phyloP scores from a whole-genome alignment of 2,888 invertebrate species.

The Netelia melanura region DNA sequence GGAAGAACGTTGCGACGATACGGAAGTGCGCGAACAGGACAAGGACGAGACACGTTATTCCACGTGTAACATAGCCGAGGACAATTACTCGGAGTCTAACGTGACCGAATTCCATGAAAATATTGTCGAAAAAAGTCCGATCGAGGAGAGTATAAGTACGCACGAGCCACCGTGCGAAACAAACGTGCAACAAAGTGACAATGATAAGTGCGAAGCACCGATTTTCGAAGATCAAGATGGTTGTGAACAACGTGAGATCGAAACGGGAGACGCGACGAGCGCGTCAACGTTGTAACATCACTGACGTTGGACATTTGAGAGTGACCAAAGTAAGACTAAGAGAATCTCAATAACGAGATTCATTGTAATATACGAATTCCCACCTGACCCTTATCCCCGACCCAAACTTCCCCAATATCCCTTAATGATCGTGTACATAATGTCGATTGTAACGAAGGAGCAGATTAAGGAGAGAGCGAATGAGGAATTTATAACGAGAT shows the following conservation, averaged over 20 bases:
- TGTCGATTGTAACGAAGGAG: constrained; percentile 59
- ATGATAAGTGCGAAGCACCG: constrained; percentile 38
- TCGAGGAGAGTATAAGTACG: background rate
- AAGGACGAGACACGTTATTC: constrained; percentile 19
- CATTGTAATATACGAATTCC: constrained; percentile 64
- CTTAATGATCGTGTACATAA: constrained; percentile 70
- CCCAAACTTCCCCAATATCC: constrained; percentile 19
- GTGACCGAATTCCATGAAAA: constrained; percentile 46
- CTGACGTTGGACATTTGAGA: constrained; percentile 68
- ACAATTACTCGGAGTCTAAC: background rate
- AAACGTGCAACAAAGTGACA: constrained; percentile 14
- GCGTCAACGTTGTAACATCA: constrained; percentile 62
- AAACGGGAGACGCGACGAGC: constrained; percentile 46
- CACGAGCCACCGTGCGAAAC: constrained; percentile 25
- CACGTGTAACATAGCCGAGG: background rate
- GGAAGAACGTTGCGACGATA: constrained; percentile 15
- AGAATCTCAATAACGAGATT: constrained; percentile 65
- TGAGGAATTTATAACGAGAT: constrained; percentile 47
- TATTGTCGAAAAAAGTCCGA: constrained; percentile 11
- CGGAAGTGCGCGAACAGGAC: constrained; percentile 32
- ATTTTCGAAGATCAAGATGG: constrained; percentile 23
- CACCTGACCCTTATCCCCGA: constrained; percentile 14
- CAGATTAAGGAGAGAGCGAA: constrained; percentile 48
- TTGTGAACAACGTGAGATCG: background rate
- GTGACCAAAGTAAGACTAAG: constrained; percentile 72